A percentile compares a stretch with the other conserved stretches of the same genome.
These are phyloP conservation scores for Pantelozetes paolii DNA, from an alignment of 2,888 invertebrate genomes.

Conservation along the genomic window DNA sequence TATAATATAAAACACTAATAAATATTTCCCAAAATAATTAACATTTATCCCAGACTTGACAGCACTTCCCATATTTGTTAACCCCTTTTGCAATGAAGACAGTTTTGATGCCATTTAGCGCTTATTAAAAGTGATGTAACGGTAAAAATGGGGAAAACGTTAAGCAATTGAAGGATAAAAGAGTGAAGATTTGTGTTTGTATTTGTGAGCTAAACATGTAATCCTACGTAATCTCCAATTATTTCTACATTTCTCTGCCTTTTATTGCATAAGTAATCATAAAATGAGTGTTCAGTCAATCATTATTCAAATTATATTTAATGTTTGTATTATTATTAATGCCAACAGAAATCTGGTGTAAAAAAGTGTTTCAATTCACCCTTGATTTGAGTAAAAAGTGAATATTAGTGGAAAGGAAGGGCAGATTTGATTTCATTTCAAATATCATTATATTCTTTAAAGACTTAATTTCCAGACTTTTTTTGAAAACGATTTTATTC, in stretches of 20 bases:
- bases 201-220: background rate
- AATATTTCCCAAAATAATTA: too few relatives aligned
- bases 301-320: background rate
- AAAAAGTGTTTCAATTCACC: constrained; percentile 1
- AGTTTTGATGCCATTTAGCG: too few relatives aligned
- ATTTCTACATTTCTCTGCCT: background rate
- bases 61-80: too few relatives aligned
- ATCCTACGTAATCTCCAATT: background rate
- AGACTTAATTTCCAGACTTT: background rate
- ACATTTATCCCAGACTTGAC: too few relatives aligned
- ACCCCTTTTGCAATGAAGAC: too few relatives aligned
- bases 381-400: background rate
- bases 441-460: too few relatives aligned
- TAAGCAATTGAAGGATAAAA: background rate
- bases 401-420: constrained; percentile 2
- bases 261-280: background rate
- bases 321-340: background rate
- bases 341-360: background rate
- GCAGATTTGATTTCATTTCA: background rate
- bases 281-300: too few relatives aligned
- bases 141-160: too few relatives aligned
- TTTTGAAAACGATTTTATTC: constrained; percentile 1
- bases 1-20: too few relatives aligned
- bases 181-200: background rate
- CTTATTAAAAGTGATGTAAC: too few relatives aligned